Evolutionary conservation across 2,888 invertebrate genomes (phyloP).

Genomic region (Dynastes hyllus): DNA sequence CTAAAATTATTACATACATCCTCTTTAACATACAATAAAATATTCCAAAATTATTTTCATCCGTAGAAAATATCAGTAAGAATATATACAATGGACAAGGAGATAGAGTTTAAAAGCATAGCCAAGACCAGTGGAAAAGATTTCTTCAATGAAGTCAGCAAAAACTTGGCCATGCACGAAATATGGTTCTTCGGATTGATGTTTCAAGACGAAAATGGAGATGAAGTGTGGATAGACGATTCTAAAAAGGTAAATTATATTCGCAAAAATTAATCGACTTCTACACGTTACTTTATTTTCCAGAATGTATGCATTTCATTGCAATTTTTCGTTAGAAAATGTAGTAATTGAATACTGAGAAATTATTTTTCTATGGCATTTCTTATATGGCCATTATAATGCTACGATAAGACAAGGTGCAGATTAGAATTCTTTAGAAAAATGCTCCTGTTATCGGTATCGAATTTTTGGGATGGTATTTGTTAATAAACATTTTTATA

Average conservation of each 20-base stretch:
- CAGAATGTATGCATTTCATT: no score
- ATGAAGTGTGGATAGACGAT: slow-evolving; percentile 66
- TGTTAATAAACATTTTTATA: no score
- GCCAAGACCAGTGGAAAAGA: slow-evolving; percentile 63
- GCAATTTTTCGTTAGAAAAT: no score
- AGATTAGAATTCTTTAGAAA: slow-evolving; percentile 3
- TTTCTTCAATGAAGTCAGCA: slow-evolving; percentile 65
- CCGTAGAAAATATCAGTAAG: slow-evolving; percentile 62
- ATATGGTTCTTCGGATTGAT: slow-evolving; percentile 68
- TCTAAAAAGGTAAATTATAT: slow-evolving; percentile 65
- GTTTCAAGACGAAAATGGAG: slow-evolving; percentile 62
- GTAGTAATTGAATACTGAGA: no score
- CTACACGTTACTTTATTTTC: no score
- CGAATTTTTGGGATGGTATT: not conserved
- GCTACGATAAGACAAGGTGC: not conserved
- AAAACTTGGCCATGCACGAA: slow-evolving; percentile 66
- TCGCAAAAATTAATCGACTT: no score
- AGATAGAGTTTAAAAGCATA: slow-evolving; percentile 64
- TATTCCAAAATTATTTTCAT: slow-evolving; percentile 6
- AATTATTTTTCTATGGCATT: not conserved
- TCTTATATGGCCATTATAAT: no score
- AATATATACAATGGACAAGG: slow-evolving; percentile 65
- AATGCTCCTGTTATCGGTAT: not conserved
- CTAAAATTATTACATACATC: not conserved
- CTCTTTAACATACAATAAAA: not conserved